Evolutionary conservation across 2,888 invertebrate species (phyloP).

Genomic region (Ophion ventricosus): DNA sequence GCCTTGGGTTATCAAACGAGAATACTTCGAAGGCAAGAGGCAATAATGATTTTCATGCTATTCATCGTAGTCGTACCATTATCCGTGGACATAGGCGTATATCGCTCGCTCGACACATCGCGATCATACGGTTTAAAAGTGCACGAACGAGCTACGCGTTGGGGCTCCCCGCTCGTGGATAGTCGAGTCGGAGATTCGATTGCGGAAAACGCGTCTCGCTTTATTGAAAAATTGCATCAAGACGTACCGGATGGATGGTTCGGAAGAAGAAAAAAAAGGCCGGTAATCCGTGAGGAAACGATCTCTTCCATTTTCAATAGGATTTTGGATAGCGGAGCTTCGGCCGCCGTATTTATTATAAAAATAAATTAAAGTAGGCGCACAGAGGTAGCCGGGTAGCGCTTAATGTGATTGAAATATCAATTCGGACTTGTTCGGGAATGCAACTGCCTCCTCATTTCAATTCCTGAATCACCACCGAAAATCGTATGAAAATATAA

Average conservation of each 20-base stretch:
- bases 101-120: neutral
- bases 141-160: neutral
- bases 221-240: constrained; percentile 50
- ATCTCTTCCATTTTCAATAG: constrained; percentile 35
- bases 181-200: constrained; percentile 19
- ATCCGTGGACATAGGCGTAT: constrained; percentile 9
- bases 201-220: neutral
- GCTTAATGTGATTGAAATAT: constrained; percentile 46
- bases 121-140: neutral
- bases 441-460: neutral
- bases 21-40: constrained; percentile 59
- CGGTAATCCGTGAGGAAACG: constrained; percentile 11
- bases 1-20: constrained; percentile 57
- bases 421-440: constrained; percentile 23
- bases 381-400: constrained; percentile 16
- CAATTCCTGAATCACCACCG: too few relatives aligned
- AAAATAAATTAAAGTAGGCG: constrained; percentile 49
- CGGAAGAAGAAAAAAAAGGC: neutral
- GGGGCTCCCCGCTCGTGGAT: neutral
- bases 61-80: constrained; percentile 40
- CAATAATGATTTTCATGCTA: constrained; percentile 56
- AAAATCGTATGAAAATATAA: neutral
- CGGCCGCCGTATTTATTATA: constrained; percentile 38
- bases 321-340: constrained; percentile 29
- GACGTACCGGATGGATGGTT: neutral